Base-by-base conservation (phyloP, 2,888 invertebrate genomes). In the Pollenia labialis region DNA sequence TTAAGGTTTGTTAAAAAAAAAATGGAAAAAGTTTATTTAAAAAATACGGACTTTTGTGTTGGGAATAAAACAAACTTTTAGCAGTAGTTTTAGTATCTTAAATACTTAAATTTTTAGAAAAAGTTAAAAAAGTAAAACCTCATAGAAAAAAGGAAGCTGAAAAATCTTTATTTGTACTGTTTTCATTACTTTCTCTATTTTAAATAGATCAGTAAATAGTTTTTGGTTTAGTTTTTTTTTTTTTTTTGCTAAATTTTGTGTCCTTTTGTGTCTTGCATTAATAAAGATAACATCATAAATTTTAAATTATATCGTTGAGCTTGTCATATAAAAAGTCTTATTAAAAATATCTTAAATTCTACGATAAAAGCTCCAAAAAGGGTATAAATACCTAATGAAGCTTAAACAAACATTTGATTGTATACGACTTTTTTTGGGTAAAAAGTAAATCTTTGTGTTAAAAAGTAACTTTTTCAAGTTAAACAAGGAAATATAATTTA, bases 131-230 rank as follows among this genome's bases (percentile, higher is more conserved):
- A 32, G 4, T 32, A 32, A 32, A 32, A 32, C 32, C 32, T 32
- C 0, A 6, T 6, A 32, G 6, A 32, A 0, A 32, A 32, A 32
- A 2, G 1, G 4, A 32, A 32, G 32, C 32, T 32, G 32, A 32
- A 32, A 32, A 32, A 4, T 6, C 32, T 84, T 32, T 42, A 8
- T 48, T 62, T 76, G 4, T 44, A 60, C 16, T 60, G 9, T 54
- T 62, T 54, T 54, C 50, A 44, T 52, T 32, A 48, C 23, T 58
- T 56, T 48, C 8, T 16, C 64, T 71, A 75, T 69, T 71, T 71
- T 76, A 76, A 85, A 76, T 44, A 69, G 71, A 85, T 72, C 85
- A 85, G 75, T 71, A 81, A 81, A 81, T 71, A 81, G 40, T 62
- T 56, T 32, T 69, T 10, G 8, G 40, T 44, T 66, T 14, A n/a